Base-by-base conservation (phyloP, 1,140 invertebrate genomes). In the Amphibalanus amphitrite region DNA sequence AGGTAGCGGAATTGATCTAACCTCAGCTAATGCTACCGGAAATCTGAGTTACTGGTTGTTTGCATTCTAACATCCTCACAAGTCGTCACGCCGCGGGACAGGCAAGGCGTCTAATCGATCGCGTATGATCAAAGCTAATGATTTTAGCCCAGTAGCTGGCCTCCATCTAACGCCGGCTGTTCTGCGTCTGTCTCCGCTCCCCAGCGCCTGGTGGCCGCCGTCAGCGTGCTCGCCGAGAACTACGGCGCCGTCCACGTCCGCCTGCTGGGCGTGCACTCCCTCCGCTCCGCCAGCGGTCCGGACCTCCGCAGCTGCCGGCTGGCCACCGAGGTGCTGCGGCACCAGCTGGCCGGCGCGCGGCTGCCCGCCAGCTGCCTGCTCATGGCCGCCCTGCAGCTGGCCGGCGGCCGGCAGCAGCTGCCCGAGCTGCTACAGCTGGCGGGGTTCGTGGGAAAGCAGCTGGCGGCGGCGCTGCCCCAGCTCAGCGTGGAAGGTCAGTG, bases 201-300 rank as follows among this genome's bases (percentile, higher is more conserved):
- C 1, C 28, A 30, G 69, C 59, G 40, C 23, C 47, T 71, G 40
- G 33, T 69, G 64, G 29, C 65, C 23, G 71, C 10, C 29, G 38
- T 74, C 30, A 67, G 64, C 72, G n/a, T 72, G 23, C 33, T 28
- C 10, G n/a, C 28, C 25, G 25, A 64, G 30, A 70, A 70, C 28
- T 69, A 30, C n/a, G 38, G 68, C 15, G n/a, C 73, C 10, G 47
- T 59, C 3, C 47, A 59, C 47, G 6, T 59, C 10, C 47, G 47
- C 17, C 47, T 59, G 47, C 47, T 59, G 47, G 47, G 47, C 6
- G 47, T 59, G 47, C 47, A 20, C 17, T 23, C 10, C 1, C 47
- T 59, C 10, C 47, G 47, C 4, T 38, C 47, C 47, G 47, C 20
- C 47, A 20, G 47, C 13, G 13, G 47, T 8, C 47, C 13, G 47